These are phyloP conservation scores for Spodoptera littoralis DNA, from an alignment of 2,888 invertebrate genomes.

Conservation along the genomic window DNA sequence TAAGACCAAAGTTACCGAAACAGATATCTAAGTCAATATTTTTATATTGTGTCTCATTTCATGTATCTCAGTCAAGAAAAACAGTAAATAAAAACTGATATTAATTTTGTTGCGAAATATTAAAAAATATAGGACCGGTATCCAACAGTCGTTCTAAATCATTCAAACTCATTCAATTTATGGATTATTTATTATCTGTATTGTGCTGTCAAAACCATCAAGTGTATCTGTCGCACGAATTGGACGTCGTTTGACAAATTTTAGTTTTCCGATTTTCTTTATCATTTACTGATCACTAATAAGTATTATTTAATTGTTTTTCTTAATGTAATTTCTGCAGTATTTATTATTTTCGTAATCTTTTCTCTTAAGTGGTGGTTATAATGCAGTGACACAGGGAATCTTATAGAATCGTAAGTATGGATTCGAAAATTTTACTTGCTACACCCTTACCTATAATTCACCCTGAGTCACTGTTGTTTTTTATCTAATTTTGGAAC, in stretches of 20 bases:
- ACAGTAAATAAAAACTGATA: too few species aligned
- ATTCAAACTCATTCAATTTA: background rate
- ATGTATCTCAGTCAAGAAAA: too few species aligned
- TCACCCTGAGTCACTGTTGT: constrained; percentile 39
- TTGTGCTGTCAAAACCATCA: constrained; percentile 6
- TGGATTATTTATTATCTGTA: constrained; percentile 3
- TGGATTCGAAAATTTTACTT: constrained; percentile 22
- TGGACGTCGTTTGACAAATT: constrained; percentile 29
- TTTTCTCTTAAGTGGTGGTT: constrained; percentile 1
- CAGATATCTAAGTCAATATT: too few species aligned
- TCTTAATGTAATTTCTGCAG: background rate
- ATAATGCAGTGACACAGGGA: constrained; percentile 40
- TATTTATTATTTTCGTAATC: background rate
- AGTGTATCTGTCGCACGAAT: background rate
- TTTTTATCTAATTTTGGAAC: constrained; percentile 19
- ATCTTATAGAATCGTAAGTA: constrained; percentile 33
- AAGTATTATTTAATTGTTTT: constrained; percentile 33
- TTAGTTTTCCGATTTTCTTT: constrained; percentile 44
- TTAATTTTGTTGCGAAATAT: too few species aligned
- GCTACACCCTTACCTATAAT: constrained; percentile 36
- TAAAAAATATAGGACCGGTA: too few species aligned
- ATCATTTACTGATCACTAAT: constrained; percentile 23
- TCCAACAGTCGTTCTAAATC: background rate
- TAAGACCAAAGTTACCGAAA: too few species aligned
- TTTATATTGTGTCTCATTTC: too few species aligned